A percentile compares a stretch with the other conserved stretches of the same genome.
phyloP scores from a whole-genome alignment of 2,888 invertebrate species.

The Cecidostiba fungosa region DNA sequence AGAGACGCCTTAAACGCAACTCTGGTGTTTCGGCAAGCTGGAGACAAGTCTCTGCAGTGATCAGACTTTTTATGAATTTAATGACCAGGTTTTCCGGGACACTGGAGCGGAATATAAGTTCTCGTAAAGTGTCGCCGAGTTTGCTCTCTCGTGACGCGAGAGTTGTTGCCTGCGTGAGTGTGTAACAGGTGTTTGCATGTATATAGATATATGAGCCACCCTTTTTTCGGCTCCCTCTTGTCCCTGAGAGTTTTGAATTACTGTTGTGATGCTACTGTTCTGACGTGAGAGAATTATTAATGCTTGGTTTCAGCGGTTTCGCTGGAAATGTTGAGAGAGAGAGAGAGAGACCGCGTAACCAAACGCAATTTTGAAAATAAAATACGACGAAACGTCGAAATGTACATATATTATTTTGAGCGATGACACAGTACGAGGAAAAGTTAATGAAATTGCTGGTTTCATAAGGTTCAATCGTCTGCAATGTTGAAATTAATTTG shows the following conservation, averaged over 20 bases:
- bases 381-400: too few relatives aligned
- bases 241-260: neutral
- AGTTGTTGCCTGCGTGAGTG: neutral
- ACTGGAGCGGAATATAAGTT: conserved; percentile 27
- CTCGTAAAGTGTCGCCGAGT: conserved; percentile 15
- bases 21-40: neutral
- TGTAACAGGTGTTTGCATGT: conserved; percentile 16
- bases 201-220: neutral
- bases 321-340: too few relatives aligned
- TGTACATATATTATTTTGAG: too few relatives aligned
- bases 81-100: conserved; percentile 4
- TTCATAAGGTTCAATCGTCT: neutral
- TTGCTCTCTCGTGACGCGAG: neutral
- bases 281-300: neutral
- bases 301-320: too few relatives aligned
- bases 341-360: too few relatives aligned
- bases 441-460: neutral
- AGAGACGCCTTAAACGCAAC: neutral
- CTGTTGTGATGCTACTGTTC: neutral
- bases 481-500: neutral
- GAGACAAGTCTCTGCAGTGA: neutral
- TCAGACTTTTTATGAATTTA: conserved; percentile 4
- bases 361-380: too few relatives aligned
- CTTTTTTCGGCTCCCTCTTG: neutral
- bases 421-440: too few relatives aligned